Conservation (phyloP, 2,113 vertebrate genomes). For the Atlantisia rogersi region DNA sequence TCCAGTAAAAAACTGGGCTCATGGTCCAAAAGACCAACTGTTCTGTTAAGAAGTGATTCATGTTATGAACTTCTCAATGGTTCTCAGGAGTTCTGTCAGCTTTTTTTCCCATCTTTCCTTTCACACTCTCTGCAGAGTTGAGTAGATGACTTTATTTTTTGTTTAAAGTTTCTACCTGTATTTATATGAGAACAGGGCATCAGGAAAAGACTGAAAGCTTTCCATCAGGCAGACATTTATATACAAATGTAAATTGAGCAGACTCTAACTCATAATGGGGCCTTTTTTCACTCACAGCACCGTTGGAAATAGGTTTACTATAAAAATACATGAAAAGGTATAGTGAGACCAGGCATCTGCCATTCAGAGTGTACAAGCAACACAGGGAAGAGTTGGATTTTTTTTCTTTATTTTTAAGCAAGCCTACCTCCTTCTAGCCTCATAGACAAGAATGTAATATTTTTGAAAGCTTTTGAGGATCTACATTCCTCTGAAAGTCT, state of each 20-base stretch:
- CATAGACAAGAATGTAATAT: background rate
- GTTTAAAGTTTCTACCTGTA: background rate
- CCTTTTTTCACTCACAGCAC: background rate
- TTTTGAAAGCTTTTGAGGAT: background rate
- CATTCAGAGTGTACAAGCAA: constrained; percentile 11
- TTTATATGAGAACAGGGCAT: background rate
- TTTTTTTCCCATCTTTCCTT: background rate
- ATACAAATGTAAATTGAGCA: background rate
- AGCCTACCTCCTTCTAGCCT: background rate
- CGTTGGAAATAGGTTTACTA: constrained; percentile 22
- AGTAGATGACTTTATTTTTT: background rate
- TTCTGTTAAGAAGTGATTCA: background rate
- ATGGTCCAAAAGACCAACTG: background rate
- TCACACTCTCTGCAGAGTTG: background rate
- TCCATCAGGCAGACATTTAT: background rate
- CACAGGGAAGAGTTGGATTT: background rate
- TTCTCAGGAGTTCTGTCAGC: background rate
- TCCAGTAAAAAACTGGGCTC: background rate
- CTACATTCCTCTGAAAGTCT: background rate
- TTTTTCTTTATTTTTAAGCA: background rate
- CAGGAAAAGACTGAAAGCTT: background rate
- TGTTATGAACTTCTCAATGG: background rate
- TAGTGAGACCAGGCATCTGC: background rate
- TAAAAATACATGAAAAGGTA: background rate
- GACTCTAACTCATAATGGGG: background rate